Evolutionary conservation across 2,888 invertebrate species (phyloP), one percentile per base, ranked within the genome.

Genomic region (Microplitis manilae): DNA sequence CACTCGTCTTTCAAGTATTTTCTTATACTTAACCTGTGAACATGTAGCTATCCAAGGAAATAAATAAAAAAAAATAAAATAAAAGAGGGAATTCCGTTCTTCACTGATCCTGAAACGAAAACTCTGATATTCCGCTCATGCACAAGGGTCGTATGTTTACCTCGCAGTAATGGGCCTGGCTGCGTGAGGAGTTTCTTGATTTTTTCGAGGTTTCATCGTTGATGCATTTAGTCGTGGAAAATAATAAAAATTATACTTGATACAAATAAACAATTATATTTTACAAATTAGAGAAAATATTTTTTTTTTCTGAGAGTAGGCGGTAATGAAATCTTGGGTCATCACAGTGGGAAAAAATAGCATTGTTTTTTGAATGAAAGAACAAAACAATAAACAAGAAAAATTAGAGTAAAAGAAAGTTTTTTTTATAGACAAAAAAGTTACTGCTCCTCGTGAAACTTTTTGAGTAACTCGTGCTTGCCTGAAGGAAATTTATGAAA

Each of bases 101-200:
- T 72, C 61, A 61, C 41, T 59, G 72, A 72, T 73, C 40, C 60
- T 38, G 68, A 73, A 75, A 75, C 75, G 67, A 73, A 30, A 71
- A 72, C 30, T 64, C 40, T 68, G 74, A 77, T 81, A 79, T 79
- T 79, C 79, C 69, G 70, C 78, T 77, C 80, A 79, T 79, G 80
- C 76, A 77, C 72, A 13, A 75, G 73, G 78, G 79, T 81, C 79
- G 82, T 82, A 81, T 81, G 82, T 82, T 82, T 81, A 80, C 82
- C 83, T 80, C 81, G 79, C 80, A 79, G 86, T 85, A 86, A 87
- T 85, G 84, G 85, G 79, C 80, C 78, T 75, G 75, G 72, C 80
- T 83, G 83, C 86, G 87, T 87, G 87, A 84, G 82, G 79, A 64
- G 86, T 77, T 84, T 86, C 85, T 84, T 85, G 86, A 87, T 87